A percentile compares a stretch with the other conserved stretches of the same genome.
Evolutionary conservation across 2,797 vertebrate species (phyloP).

Genomic region (Danionella dracula): DNA sequence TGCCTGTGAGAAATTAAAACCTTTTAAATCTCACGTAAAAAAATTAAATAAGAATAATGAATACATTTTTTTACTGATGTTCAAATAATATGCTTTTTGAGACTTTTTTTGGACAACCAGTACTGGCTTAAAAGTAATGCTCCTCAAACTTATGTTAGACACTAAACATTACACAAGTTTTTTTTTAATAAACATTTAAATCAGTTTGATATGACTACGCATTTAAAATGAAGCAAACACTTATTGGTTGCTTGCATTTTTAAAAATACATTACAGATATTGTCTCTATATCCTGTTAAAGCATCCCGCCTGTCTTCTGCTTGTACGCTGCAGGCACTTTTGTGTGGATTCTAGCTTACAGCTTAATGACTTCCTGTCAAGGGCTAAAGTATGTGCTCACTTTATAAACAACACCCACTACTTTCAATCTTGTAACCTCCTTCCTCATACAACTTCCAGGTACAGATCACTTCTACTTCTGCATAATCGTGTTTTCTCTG

Average conservation of each 20-base stretch:
- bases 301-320: not conserved
- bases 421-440: slow-evolving; percentile 14
- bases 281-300: not conserved
- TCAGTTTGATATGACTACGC: no score
- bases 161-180: no score
- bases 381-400: slow-evolving; percentile 25
- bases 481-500: slow-evolving; percentile 71
- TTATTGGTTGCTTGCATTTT: not conserved
- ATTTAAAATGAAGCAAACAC: no score
- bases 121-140: no score
- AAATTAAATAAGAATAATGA: no score
- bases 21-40: no score
- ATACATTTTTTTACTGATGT: no score
- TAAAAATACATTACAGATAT: not conserved
- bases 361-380: slow-evolving; percentile 24
- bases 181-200: no score
- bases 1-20: no score
- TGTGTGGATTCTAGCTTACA: slow-evolving; percentile 20
- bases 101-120: no score
- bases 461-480: slow-evolving; percentile 66
- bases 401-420: slow-evolving; percentile 22
- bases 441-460: slow-evolving; percentile 48
- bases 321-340: not conserved
- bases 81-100: no score
- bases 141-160: no score